These are phyloP conservation scores for Leptopilina clavipes DNA, from an alignment of 1,140 invertebrate species.

Conservation along the genomic window DNA sequence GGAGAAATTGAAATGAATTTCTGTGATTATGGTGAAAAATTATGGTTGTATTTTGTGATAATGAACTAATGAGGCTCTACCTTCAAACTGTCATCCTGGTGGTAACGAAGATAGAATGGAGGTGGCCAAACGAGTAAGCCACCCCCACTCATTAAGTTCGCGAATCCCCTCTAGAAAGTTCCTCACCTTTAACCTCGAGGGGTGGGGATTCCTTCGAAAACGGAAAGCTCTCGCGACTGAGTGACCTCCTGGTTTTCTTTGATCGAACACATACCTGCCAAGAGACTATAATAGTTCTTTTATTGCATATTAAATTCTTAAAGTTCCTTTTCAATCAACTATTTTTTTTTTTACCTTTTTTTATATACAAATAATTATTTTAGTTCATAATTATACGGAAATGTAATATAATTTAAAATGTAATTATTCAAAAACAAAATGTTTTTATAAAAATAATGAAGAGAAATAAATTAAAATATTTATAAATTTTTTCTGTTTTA, in stretches of 20 bases:
- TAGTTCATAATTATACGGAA: no score
- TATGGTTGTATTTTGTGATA: constrained; percentile 21
- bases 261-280: constrained; percentile 62
- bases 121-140: constrained; percentile 66
- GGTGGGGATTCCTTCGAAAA: constrained; percentile 42
- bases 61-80: constrained; percentile 56
- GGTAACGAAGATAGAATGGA: constrained; percentile 65
- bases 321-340: background rate
- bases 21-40: background rate
- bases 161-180: constrained; percentile 52
- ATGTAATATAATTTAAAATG: no score
- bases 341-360: background rate
- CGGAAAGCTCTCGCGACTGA: constrained; percentile 62
- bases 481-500: no score
- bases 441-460: no score
- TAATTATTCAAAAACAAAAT: no score
- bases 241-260: constrained; percentile 64
- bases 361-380: no score
- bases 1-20: background rate
- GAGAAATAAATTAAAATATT: no score
- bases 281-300: no score
- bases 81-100: constrained; percentile 67
- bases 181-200: constrained; percentile 39
- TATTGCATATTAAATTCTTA: no score
- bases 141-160: constrained; percentile 61